Evolutionary conservation across 2,888 invertebrate genomes (phyloP), one percentile per base, ranked within the genome.

Genomic region (Parascotia fuliginaria): DNA sequence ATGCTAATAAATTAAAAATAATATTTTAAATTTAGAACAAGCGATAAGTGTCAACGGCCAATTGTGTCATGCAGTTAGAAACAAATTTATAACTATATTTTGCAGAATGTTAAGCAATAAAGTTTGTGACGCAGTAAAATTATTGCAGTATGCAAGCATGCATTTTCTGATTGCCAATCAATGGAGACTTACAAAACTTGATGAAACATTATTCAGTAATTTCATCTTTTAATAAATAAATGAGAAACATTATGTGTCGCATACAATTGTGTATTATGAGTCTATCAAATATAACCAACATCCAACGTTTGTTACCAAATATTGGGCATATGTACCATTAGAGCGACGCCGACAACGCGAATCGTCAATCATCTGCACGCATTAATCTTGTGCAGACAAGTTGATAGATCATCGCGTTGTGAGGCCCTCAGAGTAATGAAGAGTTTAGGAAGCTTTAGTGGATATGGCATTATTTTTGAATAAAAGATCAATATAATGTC

Each of bases 351-450:
- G 76, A 81, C 80, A 82, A 81, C 85, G 87, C 87, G 79, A 85
- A 85, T 90, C 90, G 90, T 91, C 90, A 88, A 91, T 91, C 91
- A 91, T 90, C 89, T 81, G 75, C 79, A 85, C 89, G 85, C 91
- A 91, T 91, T 91, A 89, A 91, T 91, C 91, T 91, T 90, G 83
- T 84, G 90, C 78, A 89, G 91, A 91, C 91, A 91, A 89, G 85
- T 89, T 91, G 91, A 91, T 90, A 90, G 89, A 89, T 89, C 90
- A 90, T 89, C 88, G 87, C 85, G 79, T 72, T 77, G 80, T 73
- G 77, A 60, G 75, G 63, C 70, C 57, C 76, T 36, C n/a, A 57
- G 75, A 55, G 46, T 45, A 44, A 34, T 36, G 47, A 58, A 57
- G 31, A 22, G 41, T 51, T 56, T 63, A 45, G 49, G 33, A 13